Base-by-base conservation (phyloP, 2,113 vertebrate species). In the Hemichromis elongatus region DNA sequence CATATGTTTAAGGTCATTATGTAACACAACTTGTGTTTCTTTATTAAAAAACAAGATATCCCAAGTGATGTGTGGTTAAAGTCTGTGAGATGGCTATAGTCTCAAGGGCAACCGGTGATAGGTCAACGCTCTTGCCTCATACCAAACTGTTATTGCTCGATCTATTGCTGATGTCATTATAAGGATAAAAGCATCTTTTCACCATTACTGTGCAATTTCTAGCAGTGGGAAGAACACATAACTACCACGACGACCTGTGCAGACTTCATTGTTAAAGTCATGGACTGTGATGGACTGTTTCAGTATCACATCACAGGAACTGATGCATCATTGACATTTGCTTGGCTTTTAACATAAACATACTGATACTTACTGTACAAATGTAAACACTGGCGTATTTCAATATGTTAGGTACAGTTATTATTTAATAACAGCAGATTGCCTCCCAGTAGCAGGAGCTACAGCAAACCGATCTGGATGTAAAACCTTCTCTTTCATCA, bases 101-200 rank as follows among this genome's bases (percentile, higher is more conserved):
- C n/a, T 68, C 3, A 14, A 45, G 13, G 37, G 63, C 13, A 45
- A 14, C 40, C 45, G 66, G 59, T 33, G 8, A 2, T 24, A 2
- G 0, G 0, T 45, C n/a, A 18, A 0, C 24, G 35, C 24, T n/a
- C 56, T 61, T 9, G 9, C 13, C 2, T 70, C 40, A 21, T 0
- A 26, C 66, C 40, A 45, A 4, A 42, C 6, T 68, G n/a, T 42
- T 42, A 68, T 24, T 42, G 61, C n/a, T 68, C 7, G n/a, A 40
- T 14, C 0, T 68, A 9, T 2, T 42, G 63, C 37, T 24, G 35
- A 42, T 45, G 63, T 26, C 26, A 42, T 40, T 68, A 26, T 68
- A 16, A 68, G 3, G n/a, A 0, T 8, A 4, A 26, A 68, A 26
- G 63, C 63, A 70, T 45, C 21, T 68, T 68, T 42, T 24, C 37